Percentiles rank a stretch among this genome's conserved stretches.
Conservation (phyloP, 1,140 invertebrate species). For the Acromyrmex echinatior region DNA sequence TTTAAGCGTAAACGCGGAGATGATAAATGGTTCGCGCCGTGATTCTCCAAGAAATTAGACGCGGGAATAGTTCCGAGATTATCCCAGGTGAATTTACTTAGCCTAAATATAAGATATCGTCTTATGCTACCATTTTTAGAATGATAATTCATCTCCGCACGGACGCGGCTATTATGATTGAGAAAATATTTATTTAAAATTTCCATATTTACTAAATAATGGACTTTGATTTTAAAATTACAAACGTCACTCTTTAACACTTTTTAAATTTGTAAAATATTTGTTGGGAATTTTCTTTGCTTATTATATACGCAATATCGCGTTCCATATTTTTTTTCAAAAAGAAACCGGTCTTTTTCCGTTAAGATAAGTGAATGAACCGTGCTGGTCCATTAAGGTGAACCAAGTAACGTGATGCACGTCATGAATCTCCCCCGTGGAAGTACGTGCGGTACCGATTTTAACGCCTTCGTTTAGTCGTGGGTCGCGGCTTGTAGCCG, state of each 20-base stretch:
- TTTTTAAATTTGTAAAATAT: not conserved
- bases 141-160: constrained; percentile 7
- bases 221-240: not conserved
- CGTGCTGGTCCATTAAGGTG: not conserved
- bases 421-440: constrained; percentile 7
- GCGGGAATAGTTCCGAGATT: constrained; percentile 37
- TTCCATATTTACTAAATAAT: not conserved
- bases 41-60: constrained; percentile 58
- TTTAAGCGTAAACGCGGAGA: constrained; percentile 59
- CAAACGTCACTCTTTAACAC: not conserved
- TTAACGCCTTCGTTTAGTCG: constrained; percentile 44
- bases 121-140: constrained; percentile 4
- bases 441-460: constrained; percentile 20
- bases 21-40: constrained; percentile 58
- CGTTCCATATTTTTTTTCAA: not conserved
- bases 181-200: constrained; percentile 4
- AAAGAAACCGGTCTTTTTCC: not conserved
- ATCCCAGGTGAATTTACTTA: constrained; percentile 48
- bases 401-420: constrained; percentile 1
- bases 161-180: not conserved
- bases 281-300: not conserved
- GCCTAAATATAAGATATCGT: constrained; percentile 2
- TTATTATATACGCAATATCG: not conserved
- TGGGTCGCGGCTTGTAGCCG: constrained; percentile 45
- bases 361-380: not conserved